Evolutionary conservation across 2,797 vertebrate genomes (phyloP).

Genomic region (Sebastes cheni): DNA sequence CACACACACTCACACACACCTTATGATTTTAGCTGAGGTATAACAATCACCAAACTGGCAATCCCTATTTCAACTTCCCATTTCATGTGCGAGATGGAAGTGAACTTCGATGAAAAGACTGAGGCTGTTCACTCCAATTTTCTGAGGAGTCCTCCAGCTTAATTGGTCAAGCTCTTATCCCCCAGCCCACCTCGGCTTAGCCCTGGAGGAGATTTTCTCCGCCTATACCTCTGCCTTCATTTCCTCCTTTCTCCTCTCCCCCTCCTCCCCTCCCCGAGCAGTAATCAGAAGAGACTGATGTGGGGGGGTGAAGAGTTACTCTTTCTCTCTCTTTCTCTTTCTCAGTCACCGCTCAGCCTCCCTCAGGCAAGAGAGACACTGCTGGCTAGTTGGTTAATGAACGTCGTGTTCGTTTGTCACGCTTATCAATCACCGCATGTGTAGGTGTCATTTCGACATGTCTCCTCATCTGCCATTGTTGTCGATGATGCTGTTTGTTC

Average conservation of each 20-base stretch:
- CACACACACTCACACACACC: not conserved
- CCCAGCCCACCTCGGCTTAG: constrained; percentile 75
- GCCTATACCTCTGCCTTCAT: constrained; percentile 69
- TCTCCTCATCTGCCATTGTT: constrained; percentile 70
- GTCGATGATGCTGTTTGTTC: constrained; percentile 71
- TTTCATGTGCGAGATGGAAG: constrained; percentile 65
- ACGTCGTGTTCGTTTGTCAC: constrained; percentile 79
- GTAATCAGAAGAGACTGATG: constrained; percentile 73
- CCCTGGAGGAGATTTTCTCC: constrained; percentile 69
- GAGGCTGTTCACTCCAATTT: constrained; percentile 71
- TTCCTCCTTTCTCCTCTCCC: constrained; percentile 36
- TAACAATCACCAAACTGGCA: constrained; percentile 52
- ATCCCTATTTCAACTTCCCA: constrained; percentile 57
- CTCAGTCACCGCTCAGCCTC: constrained; percentile 45
- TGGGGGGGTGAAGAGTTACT: constrained; percentile 23
- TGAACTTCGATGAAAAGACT: constrained; percentile 69
- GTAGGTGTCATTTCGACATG: constrained; percentile 75
- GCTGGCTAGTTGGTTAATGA: constrained; percentile 77
- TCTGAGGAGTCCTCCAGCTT: constrained; percentile 73
- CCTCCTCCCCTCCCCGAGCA: constrained; percentile 13
- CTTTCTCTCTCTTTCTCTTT: constrained; percentile 16
- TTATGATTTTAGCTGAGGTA: constrained; percentile 47
- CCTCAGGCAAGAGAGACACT: constrained; percentile 56
- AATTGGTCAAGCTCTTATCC: constrained; percentile 80
- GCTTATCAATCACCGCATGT: constrained; percentile 80